These are phyloP conservation scores for Taenioides sp. DNA, from an alignment of 2,797 vertebrate genomes.

Conservation along the genomic window DNA sequence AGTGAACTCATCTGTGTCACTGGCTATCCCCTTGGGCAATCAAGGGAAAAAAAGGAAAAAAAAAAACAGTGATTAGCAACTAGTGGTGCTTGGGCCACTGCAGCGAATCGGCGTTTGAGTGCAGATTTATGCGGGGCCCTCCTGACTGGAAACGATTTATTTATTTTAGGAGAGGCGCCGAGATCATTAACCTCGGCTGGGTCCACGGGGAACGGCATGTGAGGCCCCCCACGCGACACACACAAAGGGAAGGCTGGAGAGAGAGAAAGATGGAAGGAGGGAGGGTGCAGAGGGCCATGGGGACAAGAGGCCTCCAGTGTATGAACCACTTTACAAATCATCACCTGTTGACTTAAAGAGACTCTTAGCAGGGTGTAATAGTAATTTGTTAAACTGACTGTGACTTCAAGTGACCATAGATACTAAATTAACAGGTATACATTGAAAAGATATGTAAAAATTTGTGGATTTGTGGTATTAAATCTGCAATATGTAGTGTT, in stretches of 20 bases:
- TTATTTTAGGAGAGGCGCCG: constrained; percentile 83
- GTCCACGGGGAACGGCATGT: constrained; percentile 79
- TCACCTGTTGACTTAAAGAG: constrained; percentile 70
- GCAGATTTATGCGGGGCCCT: constrained; percentile 81
- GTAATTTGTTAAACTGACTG: background rate
- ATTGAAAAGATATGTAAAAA: background rate
- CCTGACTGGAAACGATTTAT: constrained; percentile 84
- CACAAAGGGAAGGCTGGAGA: constrained; percentile 61
- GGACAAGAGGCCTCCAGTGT: constrained; percentile 50
- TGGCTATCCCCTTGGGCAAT: constrained; percentile 74
- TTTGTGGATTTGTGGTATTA: background rate
- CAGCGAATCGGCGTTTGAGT: constrained; percentile 74
- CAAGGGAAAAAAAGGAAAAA: constrained; percentile 36
- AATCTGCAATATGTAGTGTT: no score
- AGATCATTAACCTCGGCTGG: constrained; percentile 85
- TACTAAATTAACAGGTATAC: background rate
- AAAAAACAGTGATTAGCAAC: constrained; percentile 81
- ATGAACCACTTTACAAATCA: constrained; percentile 47
- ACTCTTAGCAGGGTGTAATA: background rate
- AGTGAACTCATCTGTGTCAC: constrained; percentile 78
- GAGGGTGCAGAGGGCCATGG: constrained; percentile 32
- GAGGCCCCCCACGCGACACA: constrained; percentile 69
- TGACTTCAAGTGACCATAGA: background rate
- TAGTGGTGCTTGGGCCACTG: constrained; percentile 76
- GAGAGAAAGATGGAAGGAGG: constrained; percentile 7